phyloP scores from a whole-genome alignment of 1,140 invertebrate species.

The Eriosoma lanigerum region DNA sequence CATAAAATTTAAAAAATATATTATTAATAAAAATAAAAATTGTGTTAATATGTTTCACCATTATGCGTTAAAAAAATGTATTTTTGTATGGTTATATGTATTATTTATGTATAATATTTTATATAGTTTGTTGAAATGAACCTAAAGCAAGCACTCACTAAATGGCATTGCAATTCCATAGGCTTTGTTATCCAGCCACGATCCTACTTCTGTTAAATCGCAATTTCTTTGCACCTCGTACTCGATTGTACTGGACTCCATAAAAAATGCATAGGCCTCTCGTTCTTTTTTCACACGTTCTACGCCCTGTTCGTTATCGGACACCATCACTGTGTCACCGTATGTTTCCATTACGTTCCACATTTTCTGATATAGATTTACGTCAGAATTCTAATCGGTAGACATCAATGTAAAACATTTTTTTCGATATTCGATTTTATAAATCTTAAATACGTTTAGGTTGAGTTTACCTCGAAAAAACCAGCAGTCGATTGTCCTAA shows the following conservation, averaged over 20 bases:
- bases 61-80: too few species aligned
- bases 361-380: constrained; percentile 81
- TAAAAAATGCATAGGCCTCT: constrained; percentile 86
- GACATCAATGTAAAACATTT: neutral
- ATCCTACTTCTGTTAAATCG: constrained; percentile 85
- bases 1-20: too few species aligned
- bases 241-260: constrained; percentile 91
- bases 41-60: too few species aligned
- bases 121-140: neutral
- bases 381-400: constrained; percentile 61
- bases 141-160: constrained; percentile 67
- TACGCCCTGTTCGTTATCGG: constrained; percentile 81
- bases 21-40: too few species aligned
- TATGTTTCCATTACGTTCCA: constrained; percentile 91
- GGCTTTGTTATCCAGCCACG: constrained; percentile 86
- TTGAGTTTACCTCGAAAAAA: constrained; percentile 79
- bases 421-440: neutral
- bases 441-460: neutral
- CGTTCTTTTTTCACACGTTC: constrained; percentile 78
- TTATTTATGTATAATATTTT: too few species aligned
- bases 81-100: too few species aligned
- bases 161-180: constrained; percentile 90
- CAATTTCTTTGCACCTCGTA: constrained; percentile 89
- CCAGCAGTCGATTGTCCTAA: constrained; percentile 87
- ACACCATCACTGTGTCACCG: constrained; percentile 79